Evolutionary conservation across 2,113 vertebrate species (phyloP).

Genomic region (Fregata magnificens): DNA sequence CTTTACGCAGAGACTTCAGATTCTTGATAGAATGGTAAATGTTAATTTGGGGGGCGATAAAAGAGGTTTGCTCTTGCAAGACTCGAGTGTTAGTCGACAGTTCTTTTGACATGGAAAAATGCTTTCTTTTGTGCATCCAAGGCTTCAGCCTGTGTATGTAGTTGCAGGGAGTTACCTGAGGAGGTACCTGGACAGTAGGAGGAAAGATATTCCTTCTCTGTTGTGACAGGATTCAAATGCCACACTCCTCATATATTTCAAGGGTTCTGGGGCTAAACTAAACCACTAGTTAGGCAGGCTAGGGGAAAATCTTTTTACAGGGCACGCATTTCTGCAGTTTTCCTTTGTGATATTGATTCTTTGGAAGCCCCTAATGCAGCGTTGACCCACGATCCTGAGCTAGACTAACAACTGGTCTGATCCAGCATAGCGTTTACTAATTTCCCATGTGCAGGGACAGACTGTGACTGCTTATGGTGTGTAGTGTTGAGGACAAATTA

Average conservation of each 20-base stretch:
- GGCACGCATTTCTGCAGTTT: background rate
- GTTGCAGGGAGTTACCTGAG: too few relatives aligned
- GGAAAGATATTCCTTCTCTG: background rate
- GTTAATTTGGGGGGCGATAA: background rate
- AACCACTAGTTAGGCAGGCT: background rate
- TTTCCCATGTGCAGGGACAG: background rate
- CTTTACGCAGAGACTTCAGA: background rate
- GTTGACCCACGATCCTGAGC: background rate
- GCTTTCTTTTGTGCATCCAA: background rate
- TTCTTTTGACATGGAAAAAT: background rate
- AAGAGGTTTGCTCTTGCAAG: background rate
- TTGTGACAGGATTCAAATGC: background rate
- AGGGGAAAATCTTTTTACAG: background rate
- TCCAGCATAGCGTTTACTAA: accelerated
- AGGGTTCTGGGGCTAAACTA: background rate
- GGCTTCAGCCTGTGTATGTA: background rate
- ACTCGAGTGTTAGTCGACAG: accelerated
- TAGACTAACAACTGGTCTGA: background rate
- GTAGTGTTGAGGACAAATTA: background rate
- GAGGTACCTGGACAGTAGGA: background rate
- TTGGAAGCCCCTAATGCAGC: background rate
- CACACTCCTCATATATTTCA: accelerated
- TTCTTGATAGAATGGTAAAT: background rate
- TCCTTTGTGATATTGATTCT: background rate
- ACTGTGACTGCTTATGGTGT: background rate